Conservation (phyloP, 2,888 invertebrate species). For the Tricholauxania praeusta region DNA sequence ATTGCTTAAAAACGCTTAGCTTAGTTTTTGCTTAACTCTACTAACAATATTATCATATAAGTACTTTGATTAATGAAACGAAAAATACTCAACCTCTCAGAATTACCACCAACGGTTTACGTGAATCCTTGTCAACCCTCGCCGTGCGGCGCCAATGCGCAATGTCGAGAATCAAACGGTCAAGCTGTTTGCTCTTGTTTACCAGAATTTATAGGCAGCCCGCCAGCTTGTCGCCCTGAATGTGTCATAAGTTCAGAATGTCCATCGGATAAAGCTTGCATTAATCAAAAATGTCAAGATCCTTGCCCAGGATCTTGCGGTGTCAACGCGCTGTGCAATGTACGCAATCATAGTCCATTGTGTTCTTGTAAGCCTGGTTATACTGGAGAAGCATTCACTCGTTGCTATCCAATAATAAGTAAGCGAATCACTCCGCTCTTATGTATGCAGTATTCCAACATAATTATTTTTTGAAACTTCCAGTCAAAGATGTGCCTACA, state of each 20-base stretch:
- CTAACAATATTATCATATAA: no score
- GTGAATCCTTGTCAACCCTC: slow-evolving; percentile 77
- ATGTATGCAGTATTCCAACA: not conserved
- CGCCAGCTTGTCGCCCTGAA: slow-evolving; percentile 84
- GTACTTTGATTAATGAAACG: no score
- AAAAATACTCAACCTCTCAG: not conserved
- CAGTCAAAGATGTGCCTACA: slow-evolving; percentile 52
- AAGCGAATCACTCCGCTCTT: slow-evolving; percentile 52
- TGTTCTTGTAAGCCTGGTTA: slow-evolving; percentile 80
- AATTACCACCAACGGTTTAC: slow-evolving; percentile 56
- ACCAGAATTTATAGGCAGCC: slow-evolving; percentile 79
- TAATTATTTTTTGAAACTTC: slow-evolving; percentile 8
- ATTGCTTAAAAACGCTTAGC: slow-evolving; percentile 22
- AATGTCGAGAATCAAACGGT: slow-evolving; percentile 75
- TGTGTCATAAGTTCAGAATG: slow-evolving; percentile 86
- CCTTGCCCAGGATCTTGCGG: slow-evolving; percentile 86
- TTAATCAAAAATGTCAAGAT: slow-evolving; percentile 81
- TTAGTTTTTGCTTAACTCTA: no score
- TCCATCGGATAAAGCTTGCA: slow-evolving; percentile 79
- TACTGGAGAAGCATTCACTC: slow-evolving; percentile 83
- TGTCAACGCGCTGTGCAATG: slow-evolving; percentile 81
- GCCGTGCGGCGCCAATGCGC: slow-evolving; percentile 84
- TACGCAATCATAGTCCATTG: slow-evolving; percentile 85
- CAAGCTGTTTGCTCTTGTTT: slow-evolving; percentile 81
- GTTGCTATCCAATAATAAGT: slow-evolving; percentile 74